Base-by-base conservation (phyloP, 1,140 invertebrate genomes). In the Neodiprion lecontei region DNA sequence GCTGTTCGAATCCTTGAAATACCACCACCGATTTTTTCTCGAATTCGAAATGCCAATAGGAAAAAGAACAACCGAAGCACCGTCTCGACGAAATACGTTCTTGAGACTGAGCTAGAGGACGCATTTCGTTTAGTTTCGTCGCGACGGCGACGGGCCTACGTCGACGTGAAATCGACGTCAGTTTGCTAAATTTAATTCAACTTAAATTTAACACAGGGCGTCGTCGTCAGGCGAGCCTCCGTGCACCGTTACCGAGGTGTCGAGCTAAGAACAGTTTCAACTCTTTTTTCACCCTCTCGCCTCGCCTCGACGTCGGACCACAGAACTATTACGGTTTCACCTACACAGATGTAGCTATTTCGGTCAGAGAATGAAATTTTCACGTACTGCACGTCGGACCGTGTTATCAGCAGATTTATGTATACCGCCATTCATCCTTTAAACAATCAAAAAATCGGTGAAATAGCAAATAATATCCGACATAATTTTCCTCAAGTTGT, bases 101-200 rank as follows among this genome's bases (percentile, higher is more conserved):
- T 89, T 89, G 87, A 88, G 86, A 89, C 88, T 89, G 86, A 88
- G 82, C 82, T 82, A 88, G 83, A 88, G 87, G 87, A 88, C 86
- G 87, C 80, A 80, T 74, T 77, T 77, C 79, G 74, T 82, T 81
- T 40, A 40, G 81, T 74, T 77, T 77, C 79, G 74, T 82, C 81
- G 79, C 73, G 80, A 84, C 82, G 79, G 80, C 78, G 77, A 69
- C 74, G 28, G 5, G 28, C 28, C 28, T 40, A 40, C 28, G 77
- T 50, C 67, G 80, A 79, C 86, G 82, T 86, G 5, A 74, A 73
- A 23, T 71, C 21, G 70, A 71, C 70, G 70, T 82, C 82, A 82
- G 80, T 79, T 80, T 81, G 83, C 81, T 83, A 81, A 81, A 87
- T 89, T 89, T 89, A 89, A 88, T 87, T 89, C 80, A 81, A 87